Percentiles rank a stretch among this genome's conserved stretches.
Evolutionary conservation across 2,888 invertebrate species (phyloP).

Genomic region (Perithous albicinctus): DNA sequence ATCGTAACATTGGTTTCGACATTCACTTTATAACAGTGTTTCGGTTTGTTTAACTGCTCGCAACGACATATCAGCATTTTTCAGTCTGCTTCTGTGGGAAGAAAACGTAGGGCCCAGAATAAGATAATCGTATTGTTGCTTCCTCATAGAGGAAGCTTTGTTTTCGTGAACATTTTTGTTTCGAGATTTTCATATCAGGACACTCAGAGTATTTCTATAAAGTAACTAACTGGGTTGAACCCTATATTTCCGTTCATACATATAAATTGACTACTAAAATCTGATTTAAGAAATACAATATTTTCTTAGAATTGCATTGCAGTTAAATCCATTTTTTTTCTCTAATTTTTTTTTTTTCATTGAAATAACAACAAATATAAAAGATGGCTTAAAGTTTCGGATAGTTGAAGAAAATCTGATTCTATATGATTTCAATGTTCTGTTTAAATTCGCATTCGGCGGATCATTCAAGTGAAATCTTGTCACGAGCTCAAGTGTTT

Average conservation of each 20-base stretch:
- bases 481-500: conserved; percentile 7
- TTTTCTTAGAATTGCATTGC: background rate
- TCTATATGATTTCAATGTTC: background rate
- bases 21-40: conserved; percentile 19
- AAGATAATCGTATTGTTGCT: too few species aligned
- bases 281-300: background rate
- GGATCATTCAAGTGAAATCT: background rate
- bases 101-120: background rate
- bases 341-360: background rate
- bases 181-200: too few species aligned
- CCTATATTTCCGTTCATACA: too few species aligned
- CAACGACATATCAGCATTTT: background rate
- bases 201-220: too few species aligned
- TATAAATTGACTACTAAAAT: background rate
- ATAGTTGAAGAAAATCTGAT: background rate
- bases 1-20: conserved; percentile 7
- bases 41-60: conserved; percentile 1
- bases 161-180: too few species aligned
- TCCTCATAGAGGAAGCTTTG: too few species aligned
- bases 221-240: too few species aligned
- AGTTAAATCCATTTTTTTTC: background rate
- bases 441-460: background rate
- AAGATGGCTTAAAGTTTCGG: background rate
- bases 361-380: background rate
- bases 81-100: background rate